A percentile compares a stretch with the other conserved stretches of the same genome.
These are phyloP conservation scores for Drosophila lacicola DNA, from an alignment of 2,888 invertebrate species.

Conservation along the genomic window DNA sequence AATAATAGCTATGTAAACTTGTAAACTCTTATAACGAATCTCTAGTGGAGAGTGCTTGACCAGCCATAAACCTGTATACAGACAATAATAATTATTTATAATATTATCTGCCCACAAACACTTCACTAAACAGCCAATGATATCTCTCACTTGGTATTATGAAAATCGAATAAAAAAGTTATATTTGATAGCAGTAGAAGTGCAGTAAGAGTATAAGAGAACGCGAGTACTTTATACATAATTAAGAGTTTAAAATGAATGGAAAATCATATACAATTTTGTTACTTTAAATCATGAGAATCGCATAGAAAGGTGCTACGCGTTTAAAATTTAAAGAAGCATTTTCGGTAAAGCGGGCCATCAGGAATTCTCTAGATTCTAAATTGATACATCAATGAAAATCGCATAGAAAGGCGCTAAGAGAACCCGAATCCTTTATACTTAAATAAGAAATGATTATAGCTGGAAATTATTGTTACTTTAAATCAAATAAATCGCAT, in stretches of 20 bases:
- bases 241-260: background rate
- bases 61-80: too few species aligned
- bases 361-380: background rate
- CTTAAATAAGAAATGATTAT: too few species aligned
- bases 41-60: background rate
- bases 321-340: background rate
- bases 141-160: background rate
- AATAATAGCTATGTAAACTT: background rate
- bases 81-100: too few species aligned
- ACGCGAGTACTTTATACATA: background rate
- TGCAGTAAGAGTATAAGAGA: background rate
- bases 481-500: background rate
- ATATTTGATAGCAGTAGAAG: background rate
- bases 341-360: background rate
- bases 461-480: too few species aligned
- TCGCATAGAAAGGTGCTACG: background rate
- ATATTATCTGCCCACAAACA: too few species aligned
- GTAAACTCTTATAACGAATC: background rate
- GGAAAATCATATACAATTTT: too few species aligned
- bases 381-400: too few species aligned
- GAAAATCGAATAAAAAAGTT: background rate
- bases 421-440: too few species aligned
- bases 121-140: too few species aligned
- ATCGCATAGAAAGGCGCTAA: too few species aligned
- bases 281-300: background rate